Percentiles rank a stretch among this genome's conserved stretches.
These are phyloP conservation scores for Cnemophilus loriae DNA, from an alignment of 2,113 vertebrate genomes.

Conservation along the genomic window DNA sequence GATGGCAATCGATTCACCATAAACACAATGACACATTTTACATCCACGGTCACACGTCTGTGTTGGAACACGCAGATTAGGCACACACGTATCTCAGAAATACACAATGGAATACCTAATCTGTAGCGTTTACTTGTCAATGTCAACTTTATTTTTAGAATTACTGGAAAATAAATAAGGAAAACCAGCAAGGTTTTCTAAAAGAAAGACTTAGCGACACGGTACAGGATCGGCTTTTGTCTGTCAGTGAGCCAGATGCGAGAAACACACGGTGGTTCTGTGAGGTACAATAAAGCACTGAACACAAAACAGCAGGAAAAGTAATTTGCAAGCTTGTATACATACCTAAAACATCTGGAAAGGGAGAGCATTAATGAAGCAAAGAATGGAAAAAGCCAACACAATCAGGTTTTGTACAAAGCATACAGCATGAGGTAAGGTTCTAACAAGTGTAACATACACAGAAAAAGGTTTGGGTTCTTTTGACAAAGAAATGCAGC, in stretches of 20 bases:
- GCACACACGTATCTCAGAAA: not conserved
- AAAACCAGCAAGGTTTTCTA: not conserved
- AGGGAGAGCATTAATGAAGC: constrained; percentile 74
- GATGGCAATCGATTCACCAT: not conserved
- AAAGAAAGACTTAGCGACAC: not conserved
- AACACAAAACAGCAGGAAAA: constrained; percentile 64
- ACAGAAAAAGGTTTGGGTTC: constrained; percentile 19
- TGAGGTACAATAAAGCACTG: constrained; percentile 37
- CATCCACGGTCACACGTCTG: not conserved
- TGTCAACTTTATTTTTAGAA: not conserved
- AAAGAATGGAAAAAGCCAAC: constrained; percentile 78
- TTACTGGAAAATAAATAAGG: not conserved
- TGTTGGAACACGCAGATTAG: not conserved
- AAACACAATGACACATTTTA: not conserved
- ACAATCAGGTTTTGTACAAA: constrained; percentile 69
- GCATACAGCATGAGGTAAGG: constrained; percentile 59
- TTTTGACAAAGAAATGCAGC: constrained; percentile 37
- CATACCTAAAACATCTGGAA: constrained; percentile 89
- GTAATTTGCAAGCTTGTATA: constrained; percentile 70
- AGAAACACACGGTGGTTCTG: constrained; percentile 19
- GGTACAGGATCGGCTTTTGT: not conserved
- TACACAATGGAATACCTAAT: not conserved
- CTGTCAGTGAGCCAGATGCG: not conserved
- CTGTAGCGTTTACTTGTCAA: not conserved
- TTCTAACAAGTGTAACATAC: constrained; percentile 40